Evolutionary conservation across 2,888 invertebrate genomes (phyloP), one percentile per base, ranked within the genome.

Genomic region (Tetropium fuscum): DNA sequence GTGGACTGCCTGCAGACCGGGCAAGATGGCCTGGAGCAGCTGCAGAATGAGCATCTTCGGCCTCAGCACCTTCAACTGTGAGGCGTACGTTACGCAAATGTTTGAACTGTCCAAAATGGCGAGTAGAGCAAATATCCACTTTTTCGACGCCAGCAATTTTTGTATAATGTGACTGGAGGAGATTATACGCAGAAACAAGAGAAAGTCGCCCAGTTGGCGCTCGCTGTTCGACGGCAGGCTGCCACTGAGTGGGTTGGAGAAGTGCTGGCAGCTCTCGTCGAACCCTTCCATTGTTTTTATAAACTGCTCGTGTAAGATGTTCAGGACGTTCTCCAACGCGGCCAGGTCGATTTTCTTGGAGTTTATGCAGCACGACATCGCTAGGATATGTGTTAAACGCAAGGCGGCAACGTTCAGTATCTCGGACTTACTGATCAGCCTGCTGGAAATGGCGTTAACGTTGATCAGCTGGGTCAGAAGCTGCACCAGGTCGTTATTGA

Each of bases 121-220:
- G 36, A 87, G 76, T 16, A 87, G 74, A 1, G 83, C 76, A 44
- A 81, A 77, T 8, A 84, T 84, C 87, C 87, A 87, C 47, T 83
- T 81, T 34, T 81, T 80, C 10, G 80, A 80, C 3, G 83, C 83
- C 22, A 87, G 71, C 18, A 83, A 75, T 40, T 79, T 77, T 66
- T 84, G 83, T 30, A 86, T 80, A 4, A 77, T 74, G 3, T 66
- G 71, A 53, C 82, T 83, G 1, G 83, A 82, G 6, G 85, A 83
- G 20, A 87, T 78, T n/a, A 84, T 82, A 16, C 85, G 74, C 15
- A 87, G 74, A 73, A 87, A 86, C 25, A 86, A 83, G 44, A 87
- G 76, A 66, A 84, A 85, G 73, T 87, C 85, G 3, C 85, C 86
- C 8, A 87, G 77, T 16, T 79, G 76, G 34, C 81, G 76, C 64